Percentiles rank a stretch among this genome's conserved stretches.
Conservation (phyloP, 1,140 invertebrate species). For the Mylabris phalerata region DNA sequence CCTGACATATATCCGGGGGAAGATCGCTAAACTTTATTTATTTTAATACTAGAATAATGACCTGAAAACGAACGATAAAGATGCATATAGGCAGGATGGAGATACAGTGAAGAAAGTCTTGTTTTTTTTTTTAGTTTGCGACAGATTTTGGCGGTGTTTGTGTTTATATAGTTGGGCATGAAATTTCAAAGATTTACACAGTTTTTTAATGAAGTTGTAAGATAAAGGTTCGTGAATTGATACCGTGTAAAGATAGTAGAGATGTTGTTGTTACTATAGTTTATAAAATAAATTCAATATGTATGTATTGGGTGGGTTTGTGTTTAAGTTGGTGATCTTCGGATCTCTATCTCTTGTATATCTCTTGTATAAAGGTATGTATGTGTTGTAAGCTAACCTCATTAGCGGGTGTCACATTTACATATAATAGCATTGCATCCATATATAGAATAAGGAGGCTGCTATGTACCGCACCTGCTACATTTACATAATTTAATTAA, state of each 20-base stretch:
- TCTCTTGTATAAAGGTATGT: too few species aligned
- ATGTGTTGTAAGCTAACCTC: slow-evolving; percentile 24
- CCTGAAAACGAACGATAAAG: too few species aligned
- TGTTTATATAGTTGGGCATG: too few species aligned
- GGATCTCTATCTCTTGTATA: slow-evolving; percentile 25
- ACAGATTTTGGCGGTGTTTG: too few species aligned
- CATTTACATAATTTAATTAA: slow-evolving; percentile 34
- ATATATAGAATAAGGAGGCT: slow-evolving; percentile 18
- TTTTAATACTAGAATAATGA: neutral
- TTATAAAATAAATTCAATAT: slow-evolving; percentile 2
- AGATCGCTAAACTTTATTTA: slow-evolving; percentile 6
- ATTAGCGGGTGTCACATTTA: slow-evolving; percentile 41
- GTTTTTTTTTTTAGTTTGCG: too few species aligned
- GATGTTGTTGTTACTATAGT: neutral
- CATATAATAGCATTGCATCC: slow-evolving; percentile 35
- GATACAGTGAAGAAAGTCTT: too few species aligned
- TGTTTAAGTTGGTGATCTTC: slow-evolving; percentile 15
- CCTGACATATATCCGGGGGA: slow-evolving; percentile 16
- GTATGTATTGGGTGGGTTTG: slow-evolving; percentile 7
- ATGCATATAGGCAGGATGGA: too few species aligned
- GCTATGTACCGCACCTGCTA: slow-evolving; percentile 28
- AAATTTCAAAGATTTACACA: neutral
- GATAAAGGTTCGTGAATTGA: slow-evolving; percentile 6
- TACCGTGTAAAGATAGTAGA: slow-evolving; percentile 1
- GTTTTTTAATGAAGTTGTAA: slow-evolving; percentile 13